A percentile compares a stretch with the other conserved stretches of the same genome.
phyloP scores from a whole-genome alignment of 2,888 invertebrate species.

The Nymphalis polychloros region DNA sequence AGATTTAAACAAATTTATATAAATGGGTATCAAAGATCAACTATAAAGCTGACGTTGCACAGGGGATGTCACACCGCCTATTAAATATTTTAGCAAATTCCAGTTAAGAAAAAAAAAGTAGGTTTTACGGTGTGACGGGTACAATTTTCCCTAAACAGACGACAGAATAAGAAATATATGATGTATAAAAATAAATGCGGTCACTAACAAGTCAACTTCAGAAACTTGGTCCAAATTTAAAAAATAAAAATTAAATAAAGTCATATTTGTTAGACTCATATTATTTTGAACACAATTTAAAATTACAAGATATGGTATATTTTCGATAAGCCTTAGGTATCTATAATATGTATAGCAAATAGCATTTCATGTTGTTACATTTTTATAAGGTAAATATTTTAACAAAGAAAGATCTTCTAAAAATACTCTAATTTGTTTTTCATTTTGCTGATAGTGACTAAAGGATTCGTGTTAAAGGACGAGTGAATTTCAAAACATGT shows the following conservation, averaged over 20 bases:
- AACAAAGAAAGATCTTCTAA: conserved; percentile 79
- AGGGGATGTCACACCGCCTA: conserved; percentile 33
- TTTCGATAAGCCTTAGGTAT: conserved; percentile 63
- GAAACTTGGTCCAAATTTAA: conserved; percentile 66
- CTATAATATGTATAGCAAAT: conserved; percentile 56
- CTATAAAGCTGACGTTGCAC: conserved; percentile 48
- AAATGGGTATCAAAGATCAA: conserved; percentile 57
- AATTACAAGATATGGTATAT: conserved; percentile 53
- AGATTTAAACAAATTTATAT: conserved; percentile 52
- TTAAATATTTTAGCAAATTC: conserved; percentile 42
- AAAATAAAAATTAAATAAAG: conserved; percentile 30
- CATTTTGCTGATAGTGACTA: conserved; percentile 49
- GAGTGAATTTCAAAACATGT: conserved; percentile 57
- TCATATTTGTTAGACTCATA: conserved; percentile 35
- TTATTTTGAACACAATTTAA: conserved; percentile 48
- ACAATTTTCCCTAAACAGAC: conserved; percentile 34
- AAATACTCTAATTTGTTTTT: conserved; percentile 68
- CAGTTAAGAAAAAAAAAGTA: conserved; percentile 38
- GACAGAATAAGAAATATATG: conserved; percentile 45
- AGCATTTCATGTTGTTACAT: conserved; percentile 48
- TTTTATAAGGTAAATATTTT: conserved; percentile 62
- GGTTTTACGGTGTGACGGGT: conserved; percentile 28
- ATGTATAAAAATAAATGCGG: conserved; percentile 53
- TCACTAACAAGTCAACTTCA: conserved; percentile 49
- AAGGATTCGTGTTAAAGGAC: conserved; percentile 55